Conservation (phyloP, 2,797 vertebrate species). For the Sarcoramphus papa region DNA sequence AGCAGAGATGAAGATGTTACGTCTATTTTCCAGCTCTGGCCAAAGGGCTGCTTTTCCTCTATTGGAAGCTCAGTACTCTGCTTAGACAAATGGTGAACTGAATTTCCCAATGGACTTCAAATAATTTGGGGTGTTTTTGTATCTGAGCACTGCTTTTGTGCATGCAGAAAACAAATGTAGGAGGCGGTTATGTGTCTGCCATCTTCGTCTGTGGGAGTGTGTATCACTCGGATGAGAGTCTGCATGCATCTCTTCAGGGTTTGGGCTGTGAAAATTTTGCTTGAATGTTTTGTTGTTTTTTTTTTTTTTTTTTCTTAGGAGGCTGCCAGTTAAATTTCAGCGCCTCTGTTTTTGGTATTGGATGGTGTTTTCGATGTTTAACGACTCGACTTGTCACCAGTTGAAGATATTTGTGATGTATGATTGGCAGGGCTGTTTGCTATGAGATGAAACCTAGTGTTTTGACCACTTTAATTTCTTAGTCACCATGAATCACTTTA, state of each 20-base stretch:
- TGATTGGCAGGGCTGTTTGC: not conserved
- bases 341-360: not conserved
- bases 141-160: not conserved
- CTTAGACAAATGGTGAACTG: not conserved
- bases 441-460: not conserved
- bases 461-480: not conserved
- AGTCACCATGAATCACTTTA: not conserved
- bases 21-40: not conserved
- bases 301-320: not conserved
- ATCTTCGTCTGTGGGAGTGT: not conserved
- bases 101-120: not conserved
- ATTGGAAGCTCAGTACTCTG: not conserved
- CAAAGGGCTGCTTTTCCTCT: not conserved
- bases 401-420: not conserved
- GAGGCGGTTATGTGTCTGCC: slow-evolving; percentile 21
- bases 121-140: not conserved
- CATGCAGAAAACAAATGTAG: not conserved
- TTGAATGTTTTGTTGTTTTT: not conserved
- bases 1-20: not conserved
- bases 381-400: not conserved
- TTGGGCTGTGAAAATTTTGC: not conserved
- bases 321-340: not conserved
- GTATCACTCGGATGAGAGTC: not conserved
- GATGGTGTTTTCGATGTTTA: not conserved
- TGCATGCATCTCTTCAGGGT: not conserved